Base-by-base conservation (phyloP, 2,888 invertebrate species). In the Caenorhabditis sp. region DNA sequence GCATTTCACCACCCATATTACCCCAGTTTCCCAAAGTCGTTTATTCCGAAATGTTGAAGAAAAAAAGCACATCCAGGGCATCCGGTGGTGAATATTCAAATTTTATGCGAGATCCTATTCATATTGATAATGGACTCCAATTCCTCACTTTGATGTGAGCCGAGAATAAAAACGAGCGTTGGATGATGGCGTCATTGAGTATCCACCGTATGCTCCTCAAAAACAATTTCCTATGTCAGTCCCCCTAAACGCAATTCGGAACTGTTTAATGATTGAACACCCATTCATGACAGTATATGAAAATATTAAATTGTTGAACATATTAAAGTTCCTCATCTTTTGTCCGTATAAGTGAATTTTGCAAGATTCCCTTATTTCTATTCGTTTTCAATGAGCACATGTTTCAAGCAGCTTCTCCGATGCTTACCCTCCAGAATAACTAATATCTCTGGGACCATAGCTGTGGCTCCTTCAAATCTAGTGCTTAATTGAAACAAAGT, bases 61-160 rank as follows among this genome's bases (percentile, higher is more conserved):
- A 37, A 61, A n/a, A 18, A n/a, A 35, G 40, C 58, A 11, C 24
- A 35, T 58, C 61, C n/a, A 44, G 26, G 58, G 61, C 76, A 76
- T 76, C 76, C 76, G 76, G 76, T 40, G 51, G 65, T 56, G 50
- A 51, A 61, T 55, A 72, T 72, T 72, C 20, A 40, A 65, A 67
- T 60, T 76, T 74, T 74, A 74, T 74, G 74, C 60, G 74, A 28
- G 58, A 65, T 74, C 74, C 64, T 67, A 67, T 74, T 65, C 60
- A 65, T 55, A 35, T 50, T 40, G 50, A 47, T 76, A 67, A 67
- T 67, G 76, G 37, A 44, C 53, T 13, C 40, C 76, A 44, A 76
- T 76, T 61, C 51, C 26, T 76, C 67, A 76, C 76, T 76, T 76
- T 76, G 76, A 76, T 76, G 76, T 76, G 76, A 76, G 76, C 76